Evolutionary conservation across 2,797 vertebrate species (phyloP), one percentile per base, ranked within the genome.

Genomic region (Anguilla anguilla): DNA sequence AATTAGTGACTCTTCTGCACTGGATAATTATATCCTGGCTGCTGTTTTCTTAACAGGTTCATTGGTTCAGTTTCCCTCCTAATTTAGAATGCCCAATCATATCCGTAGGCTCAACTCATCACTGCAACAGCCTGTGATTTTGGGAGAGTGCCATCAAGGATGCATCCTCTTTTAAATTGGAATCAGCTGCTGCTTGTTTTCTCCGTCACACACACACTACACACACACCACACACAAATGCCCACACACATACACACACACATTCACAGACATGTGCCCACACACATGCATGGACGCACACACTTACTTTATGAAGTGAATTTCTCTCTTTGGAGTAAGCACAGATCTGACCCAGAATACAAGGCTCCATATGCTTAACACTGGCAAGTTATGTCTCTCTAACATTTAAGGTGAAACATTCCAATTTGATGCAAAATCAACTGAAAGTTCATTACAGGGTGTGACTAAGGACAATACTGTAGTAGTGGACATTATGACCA

Each of bases 221-320:
- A 43, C 74, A 72, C 28, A 35, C 69, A 15, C 28, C 51, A 53
- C 51, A 53, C 51, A 53, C 51, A 53, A 9, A 77, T 15, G 13
- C 72, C 13, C 39, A 79, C 39, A 46, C 74, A 79, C 74, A 39
- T 35, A 79, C 72, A 77, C 72, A 77, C 72, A 35, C 69, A 31
- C 69, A 72, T 28, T 6, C 10, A 72, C 28, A 72, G 22, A 69
- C 64, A 69, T 7, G 28, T 7, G 28, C 6, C n/a, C 64, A 69
- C 64, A 77, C 72, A 77, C 69, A 57, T 22, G n/a, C 69, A 86
- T 64, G 28, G 49, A 87, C 55, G 64, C 35, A 25, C 57, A 17
- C 15, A 35, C 13, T 43, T 25, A 31, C n/a, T n/a, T 59, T 6
- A 4, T 64, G 53, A 64, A 64, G 3, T 22, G 5, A 64, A 22